Evolutionary conservation across 2,888 invertebrate genomes (phyloP), one percentile per base, ranked within the genome.

Genomic region (Amblyjoppa fuscipennis): DNA sequence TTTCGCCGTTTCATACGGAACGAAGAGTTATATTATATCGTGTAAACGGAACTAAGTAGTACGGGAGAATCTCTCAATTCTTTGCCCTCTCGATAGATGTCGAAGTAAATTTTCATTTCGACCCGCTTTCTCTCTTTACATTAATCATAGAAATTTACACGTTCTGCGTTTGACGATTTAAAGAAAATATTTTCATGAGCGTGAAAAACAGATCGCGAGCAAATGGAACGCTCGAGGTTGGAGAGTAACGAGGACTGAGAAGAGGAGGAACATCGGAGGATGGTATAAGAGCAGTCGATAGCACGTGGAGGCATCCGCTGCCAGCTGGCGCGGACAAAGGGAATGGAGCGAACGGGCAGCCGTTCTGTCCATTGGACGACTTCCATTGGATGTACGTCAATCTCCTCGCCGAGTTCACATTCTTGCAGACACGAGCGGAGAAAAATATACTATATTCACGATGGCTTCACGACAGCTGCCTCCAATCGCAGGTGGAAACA

Each of bases 391-490:
- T 85, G 76, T 86, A 85, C 73, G 87, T 89, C 85, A 88, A 49
- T 88, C 84, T 84, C 84, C 68, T 71, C 69, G 78, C 53, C 41
- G 7, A 68, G 64, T 49, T 66, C 68, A 68, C 75, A 68, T 78
- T 81, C 86, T 78, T 81, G 70, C 84, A 77, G 79, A 70, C 74
- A 59, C 73, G 11, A 56, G 28, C 82, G 38, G 53, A 53, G 64
- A 76, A 75, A 85, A 84, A 79, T 74, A 87, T 85, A 84, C 82
- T 84, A 88, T 86, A 89, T 90, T 88, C 88, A 88, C 86, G 85
- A 85, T 86, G 88, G 82, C 87, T 81, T 86, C 84, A 80, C 89
- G 88, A 82, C 91, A 91, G 90, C 91, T 92, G 90, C 88, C 86
- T 25, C 84, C 88, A 91, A 92, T 90, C 85, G 89, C 80, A n/a